Evolutionary conservation across 2,113 vertebrate genomes (phyloP).

Genomic region (Anhinga anhinga): DNA sequence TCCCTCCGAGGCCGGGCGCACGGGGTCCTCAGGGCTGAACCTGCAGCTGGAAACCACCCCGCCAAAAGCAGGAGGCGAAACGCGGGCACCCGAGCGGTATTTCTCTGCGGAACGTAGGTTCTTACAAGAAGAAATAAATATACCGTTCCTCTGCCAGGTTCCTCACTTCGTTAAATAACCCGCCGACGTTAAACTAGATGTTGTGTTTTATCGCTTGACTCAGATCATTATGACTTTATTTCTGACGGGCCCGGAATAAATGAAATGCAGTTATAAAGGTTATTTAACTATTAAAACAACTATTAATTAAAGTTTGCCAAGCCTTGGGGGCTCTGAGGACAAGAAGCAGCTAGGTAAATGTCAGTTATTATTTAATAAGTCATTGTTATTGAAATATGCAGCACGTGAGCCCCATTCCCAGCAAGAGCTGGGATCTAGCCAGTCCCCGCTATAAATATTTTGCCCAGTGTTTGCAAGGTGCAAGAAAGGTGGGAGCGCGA

Average conservation of each 20-base stretch:
- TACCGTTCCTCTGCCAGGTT: background rate
- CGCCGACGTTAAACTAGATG: conserved; percentile 61
- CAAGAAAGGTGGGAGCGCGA: background rate
- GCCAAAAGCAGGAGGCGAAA: background rate
- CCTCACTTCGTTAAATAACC: conserved; percentile 61
- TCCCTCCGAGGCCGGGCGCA: background rate
- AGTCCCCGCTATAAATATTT: background rate
- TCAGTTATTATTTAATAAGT: conserved; percentile 68
- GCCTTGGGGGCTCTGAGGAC: conserved; percentile 58
- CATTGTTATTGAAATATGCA: conserved; percentile 41
- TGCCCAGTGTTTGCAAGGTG: background rate
- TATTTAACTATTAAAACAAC: conserved; percentile 76
- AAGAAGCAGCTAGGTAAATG: conserved; percentile 67
- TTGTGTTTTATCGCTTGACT: conserved; percentile 64
- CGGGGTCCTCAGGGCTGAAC: fast-evolving
- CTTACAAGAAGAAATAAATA: background rate
- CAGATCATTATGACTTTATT: conserved; percentile 68
- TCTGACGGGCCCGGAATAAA: conserved; percentile 48
- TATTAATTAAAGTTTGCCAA: conserved; percentile 73
- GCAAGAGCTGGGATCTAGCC: background rate
- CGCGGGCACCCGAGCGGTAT: fast-evolving
- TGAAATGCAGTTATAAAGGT: conserved; percentile 64
- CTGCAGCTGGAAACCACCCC: fast-evolving
- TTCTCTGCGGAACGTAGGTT: background rate
- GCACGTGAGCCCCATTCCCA: conserved; percentile 6